Evolutionary conservation across 2,888 invertebrate genomes (phyloP), one percentile per base, ranked within the genome.

Genomic region (Calameuta filiformis): DNA sequence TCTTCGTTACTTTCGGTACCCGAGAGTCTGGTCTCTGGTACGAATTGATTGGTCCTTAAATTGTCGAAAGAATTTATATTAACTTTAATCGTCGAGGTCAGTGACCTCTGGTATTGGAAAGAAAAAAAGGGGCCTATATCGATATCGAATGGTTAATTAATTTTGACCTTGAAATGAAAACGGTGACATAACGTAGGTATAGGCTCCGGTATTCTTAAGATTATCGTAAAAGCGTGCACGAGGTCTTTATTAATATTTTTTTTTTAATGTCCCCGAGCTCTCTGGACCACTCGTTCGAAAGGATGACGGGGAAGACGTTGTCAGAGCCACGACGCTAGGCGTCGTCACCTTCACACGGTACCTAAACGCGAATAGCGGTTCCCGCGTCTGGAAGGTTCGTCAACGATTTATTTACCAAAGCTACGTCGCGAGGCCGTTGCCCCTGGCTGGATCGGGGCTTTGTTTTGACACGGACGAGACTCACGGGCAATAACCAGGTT

Each of bases 331-430:
- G 56, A 56, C 23, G 56, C 23, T 6, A 0, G 56, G 56, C 56
- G 56, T 56, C 56, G 56, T 56, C 56, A 15, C 56, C 56, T 56
- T 23, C 1, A 12, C 71, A 15, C 71, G 71, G 71, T 33, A 71
- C 33, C 71, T 33, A 79, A 68, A 69, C 75, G 37, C 68, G 73
- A 73, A 73, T 88, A 88, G 86, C 87, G 86, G 87, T 85, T 85
- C 81, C 82, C 1, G 71, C 35, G 74, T 78, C 77, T 34, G 79
- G 80, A 82, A 83, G 82, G 79, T 81, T 84, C 78, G 79, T 81
- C 79, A 81, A 84, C 80, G 81, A 83, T 83, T 83, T 83, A 83
- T 84, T 84, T 82, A 83, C 80, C 81, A 80, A 78, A 82, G 40
- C 79, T 79, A 71, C 73, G 80, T n/a, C 76, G 75, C 76, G 75